These are phyloP conservation scores for Drosophila limbata DNA, from an alignment of 2,888 invertebrate genomes.

Conservation along the genomic window DNA sequence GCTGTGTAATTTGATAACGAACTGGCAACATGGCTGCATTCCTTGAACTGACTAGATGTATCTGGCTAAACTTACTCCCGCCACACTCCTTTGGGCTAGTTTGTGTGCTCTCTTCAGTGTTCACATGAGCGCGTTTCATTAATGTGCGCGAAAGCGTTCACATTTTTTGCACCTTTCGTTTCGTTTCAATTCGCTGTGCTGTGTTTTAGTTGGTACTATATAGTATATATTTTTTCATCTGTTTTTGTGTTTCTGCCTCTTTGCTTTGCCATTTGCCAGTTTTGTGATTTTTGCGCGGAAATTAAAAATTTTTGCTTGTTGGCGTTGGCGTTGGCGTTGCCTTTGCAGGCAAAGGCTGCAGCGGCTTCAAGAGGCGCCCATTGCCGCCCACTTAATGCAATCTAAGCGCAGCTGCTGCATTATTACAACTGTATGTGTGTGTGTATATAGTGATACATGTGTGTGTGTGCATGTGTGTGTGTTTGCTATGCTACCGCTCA, in stretches of 20 bases:
- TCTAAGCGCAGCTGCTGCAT: slow-evolving; percentile 82
- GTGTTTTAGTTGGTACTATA: slow-evolving; percentile 32
- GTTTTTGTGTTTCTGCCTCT: slow-evolving; percentile 36
- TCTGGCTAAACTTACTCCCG: slow-evolving; percentile 13
- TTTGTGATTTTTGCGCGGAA: slow-evolving; percentile 74
- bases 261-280: slow-evolving; percentile 65
- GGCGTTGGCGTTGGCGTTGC: slow-evolving; percentile 35
- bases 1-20: slow-evolving; percentile 6
- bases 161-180: slow-evolving; percentile 61
- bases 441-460: slow-evolving; percentile 14
- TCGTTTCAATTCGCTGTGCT: slow-evolving; percentile 1
- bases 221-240: slow-evolving; percentile 15
- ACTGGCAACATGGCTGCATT: slow-evolving; percentile 9
- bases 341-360: slow-evolving; percentile 36
- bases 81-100: slow-evolving; percentile 10
- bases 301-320: slow-evolving; percentile 74
- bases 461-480: slow-evolving; percentile 34
- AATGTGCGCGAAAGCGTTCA: slow-evolving; percentile 67
- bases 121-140: slow-evolving; percentile 64
- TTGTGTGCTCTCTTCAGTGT: slow-evolving; percentile 29
- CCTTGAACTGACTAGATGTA: slow-evolving; percentile 9
- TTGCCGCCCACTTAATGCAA: slow-evolving; percentile 79
- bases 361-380: slow-evolving; percentile 35
- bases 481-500: slow-evolving; percentile 74
- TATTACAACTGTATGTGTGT: slow-evolving; percentile 66